phyloP scores from a whole-genome alignment of 2,797 vertebrate species.

The Phrynocephalus guinanensis region DNA sequence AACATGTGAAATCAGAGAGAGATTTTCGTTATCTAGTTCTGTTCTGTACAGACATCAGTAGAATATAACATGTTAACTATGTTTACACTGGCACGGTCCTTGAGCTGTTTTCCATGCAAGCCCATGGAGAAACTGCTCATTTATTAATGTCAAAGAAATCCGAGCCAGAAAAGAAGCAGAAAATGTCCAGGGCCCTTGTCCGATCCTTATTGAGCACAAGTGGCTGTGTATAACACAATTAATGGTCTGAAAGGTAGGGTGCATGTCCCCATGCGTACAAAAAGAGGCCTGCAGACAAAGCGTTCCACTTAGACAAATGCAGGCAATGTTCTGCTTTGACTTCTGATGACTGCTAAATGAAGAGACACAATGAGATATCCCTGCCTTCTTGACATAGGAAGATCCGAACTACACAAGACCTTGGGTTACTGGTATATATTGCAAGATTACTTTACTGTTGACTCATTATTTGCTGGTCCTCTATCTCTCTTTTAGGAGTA shows the following conservation, averaged over 20 bases:
- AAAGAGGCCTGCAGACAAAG: too few relatives aligned
- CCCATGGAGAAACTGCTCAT: neutral
- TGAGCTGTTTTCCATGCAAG: neutral
- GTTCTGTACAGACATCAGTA: conserved; percentile 26
- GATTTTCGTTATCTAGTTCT: neutral
- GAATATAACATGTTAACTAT: conserved; percentile 23
- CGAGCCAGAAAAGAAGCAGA: neutral
- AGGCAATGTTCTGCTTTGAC: too few relatives aligned
- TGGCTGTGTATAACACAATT: neutral
- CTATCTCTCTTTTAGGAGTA: too few relatives aligned
- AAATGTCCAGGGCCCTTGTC: neutral
- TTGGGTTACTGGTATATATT: too few relatives aligned
- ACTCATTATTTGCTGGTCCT: too few relatives aligned
- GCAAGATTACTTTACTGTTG: too few relatives aligned
- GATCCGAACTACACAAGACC: too few relatives aligned
- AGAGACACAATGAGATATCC: too few relatives aligned
- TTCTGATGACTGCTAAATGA: too few relatives aligned
- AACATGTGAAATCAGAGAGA: neutral
- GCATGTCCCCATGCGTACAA: too few relatives aligned
- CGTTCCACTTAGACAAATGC: too few relatives aligned
- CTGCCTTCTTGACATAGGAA: too few relatives aligned
- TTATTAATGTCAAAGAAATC: conserved; percentile 6
- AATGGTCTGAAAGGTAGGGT: neutral
- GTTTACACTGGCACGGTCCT: conserved; percentile 20
- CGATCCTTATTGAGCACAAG: neutral